Evolutionary conservation across 2,888 invertebrate genomes (phyloP).

Genomic region (Gerris lacustris): DNA sequence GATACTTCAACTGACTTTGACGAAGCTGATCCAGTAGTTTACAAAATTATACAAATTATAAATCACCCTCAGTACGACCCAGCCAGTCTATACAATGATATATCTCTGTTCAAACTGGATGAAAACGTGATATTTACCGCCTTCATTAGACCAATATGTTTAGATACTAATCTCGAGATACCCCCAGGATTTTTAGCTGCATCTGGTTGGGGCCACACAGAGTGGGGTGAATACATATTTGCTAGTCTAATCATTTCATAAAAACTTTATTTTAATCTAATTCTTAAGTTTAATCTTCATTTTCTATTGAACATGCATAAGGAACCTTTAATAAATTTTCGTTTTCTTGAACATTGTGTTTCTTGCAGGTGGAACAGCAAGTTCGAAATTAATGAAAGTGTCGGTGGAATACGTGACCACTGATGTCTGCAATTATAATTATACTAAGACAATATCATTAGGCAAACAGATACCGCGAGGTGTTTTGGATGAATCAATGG

Average conservation of each 20-base stretch:
- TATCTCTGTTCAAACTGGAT: constrained; percentile 21
- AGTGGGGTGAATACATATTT: constrained; percentile 10
- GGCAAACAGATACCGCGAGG: constrained; percentile 35
- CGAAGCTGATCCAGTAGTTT: constrained; percentile 12
- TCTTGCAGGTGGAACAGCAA: constrained; percentile 33
- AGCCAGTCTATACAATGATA: constrained; percentile 18
- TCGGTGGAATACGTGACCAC: constrained; percentile 33
- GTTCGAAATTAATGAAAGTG: constrained; percentile 41
- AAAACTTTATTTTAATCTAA: too few species aligned
- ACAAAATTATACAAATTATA: constrained; percentile 15
- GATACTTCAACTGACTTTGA: constrained; percentile 17
- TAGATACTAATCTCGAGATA: constrained; percentile 11
- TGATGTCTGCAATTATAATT: constrained; percentile 15
- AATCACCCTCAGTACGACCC: constrained; percentile 20
- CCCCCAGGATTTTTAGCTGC: neutral
- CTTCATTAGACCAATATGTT: constrained; percentile 20
- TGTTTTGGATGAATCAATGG: constrained; percentile 40
- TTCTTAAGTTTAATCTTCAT: too few species aligned
- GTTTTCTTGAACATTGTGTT: too few species aligned
- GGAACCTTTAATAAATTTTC: too few species aligned
- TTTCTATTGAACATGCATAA: too few species aligned
- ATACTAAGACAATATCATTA: neutral
- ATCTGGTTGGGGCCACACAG: constrained; percentile 15
- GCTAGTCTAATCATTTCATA: neutral
- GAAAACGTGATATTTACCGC: constrained; percentile 13